These are phyloP conservation scores for Macrosteles quadrilineatus DNA, from an alignment of 1,140 invertebrate species.

Conservation along the genomic window DNA sequence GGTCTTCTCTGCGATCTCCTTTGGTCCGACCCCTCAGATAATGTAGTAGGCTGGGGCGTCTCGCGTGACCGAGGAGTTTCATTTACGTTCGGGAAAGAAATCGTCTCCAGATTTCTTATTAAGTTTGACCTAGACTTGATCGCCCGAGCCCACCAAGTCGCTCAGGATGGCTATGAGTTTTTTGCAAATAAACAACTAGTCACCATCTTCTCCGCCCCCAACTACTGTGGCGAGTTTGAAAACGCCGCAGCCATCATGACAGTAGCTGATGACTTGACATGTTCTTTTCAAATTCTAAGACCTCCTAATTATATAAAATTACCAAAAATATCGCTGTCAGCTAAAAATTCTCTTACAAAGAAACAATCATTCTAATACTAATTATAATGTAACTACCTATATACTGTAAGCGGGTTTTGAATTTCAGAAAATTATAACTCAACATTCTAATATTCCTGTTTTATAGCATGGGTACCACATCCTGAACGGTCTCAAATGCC, in stretches of 20 bases:
- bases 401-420: too few species aligned
- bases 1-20: slow-evolving; percentile 75
- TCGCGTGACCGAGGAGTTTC: slow-evolving; percentile 72
- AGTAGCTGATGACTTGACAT: slow-evolving; percentile 80
- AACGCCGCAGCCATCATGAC: slow-evolving; percentile 80
- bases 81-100: slow-evolving; percentile 71
- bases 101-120: slow-evolving; percentile 70
- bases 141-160: slow-evolving; percentile 71
- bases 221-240: too few species aligned
- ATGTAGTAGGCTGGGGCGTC: slow-evolving; percentile 67
- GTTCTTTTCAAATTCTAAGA: slow-evolving; percentile 63
- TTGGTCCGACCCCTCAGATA: slow-evolving; percentile 81
- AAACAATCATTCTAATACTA: too few species aligned
- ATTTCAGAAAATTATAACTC: too few species aligned
- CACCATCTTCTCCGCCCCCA: too few species aligned
- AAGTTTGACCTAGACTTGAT: slow-evolving; percentile 79
- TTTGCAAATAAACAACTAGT: slow-evolving; percentile 73
- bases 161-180: slow-evolving; percentile 74
- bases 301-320: too few species aligned
- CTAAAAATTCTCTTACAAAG: too few species aligned
- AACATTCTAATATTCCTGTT: too few species aligned
- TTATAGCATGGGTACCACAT: too few species aligned
- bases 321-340: too few species aligned
- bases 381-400: too few species aligned
- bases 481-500: too few species aligned